Evolutionary conservation across 2,797 vertebrate species (phyloP).

Genomic region (Bovichtus diacanthus): DNA sequence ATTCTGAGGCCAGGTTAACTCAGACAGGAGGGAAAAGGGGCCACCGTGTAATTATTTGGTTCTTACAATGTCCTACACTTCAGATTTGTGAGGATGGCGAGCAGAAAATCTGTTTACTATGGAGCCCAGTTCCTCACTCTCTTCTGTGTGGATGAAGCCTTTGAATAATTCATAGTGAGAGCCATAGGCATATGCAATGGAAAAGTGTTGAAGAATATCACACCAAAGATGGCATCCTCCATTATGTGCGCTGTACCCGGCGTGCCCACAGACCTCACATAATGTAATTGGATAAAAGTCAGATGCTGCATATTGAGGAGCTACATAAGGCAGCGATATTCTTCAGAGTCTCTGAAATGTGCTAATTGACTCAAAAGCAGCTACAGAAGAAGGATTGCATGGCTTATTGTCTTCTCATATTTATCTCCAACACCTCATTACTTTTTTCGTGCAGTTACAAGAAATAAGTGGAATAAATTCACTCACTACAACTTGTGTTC

Average conservation of each 20-base stretch:
- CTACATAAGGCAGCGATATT: slow-evolving; percentile 64
- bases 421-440: slow-evolving; percentile 82
- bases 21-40: slow-evolving; percentile 66
- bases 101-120: slow-evolving; percentile 88
- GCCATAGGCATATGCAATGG: slow-evolving; percentile 81
- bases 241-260: slow-evolving; percentile 69
- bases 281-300: slow-evolving; percentile 79
- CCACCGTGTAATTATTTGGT: slow-evolving; percentile 80
- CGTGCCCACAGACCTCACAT: slow-evolving; percentile 73
- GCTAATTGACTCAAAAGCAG: slow-evolving; percentile 80
- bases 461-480: slow-evolving; percentile 82
- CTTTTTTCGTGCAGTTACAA: slow-evolving; percentile 76
- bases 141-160: slow-evolving; percentile 77
- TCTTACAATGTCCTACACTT: slow-evolving; percentile 79
- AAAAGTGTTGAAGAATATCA: slow-evolving; percentile 80
- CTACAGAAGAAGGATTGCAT: slow-evolving; percentile 59
- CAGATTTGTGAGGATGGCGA: slow-evolving; percentile 80
- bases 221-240: slow-evolving; percentile 81
- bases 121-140: slow-evolving; percentile 80
- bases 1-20: slow-evolving; percentile 71
- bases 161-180: slow-evolving; percentile 86
- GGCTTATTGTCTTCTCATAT: slow-evolving; percentile 76
- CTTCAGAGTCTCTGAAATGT: slow-evolving; percentile 64
- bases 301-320: slow-evolving; percentile 74
- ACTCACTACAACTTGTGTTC: slow-evolving; percentile 76